Evolutionary conservation across 2,113 vertebrate genomes (phyloP).

Genomic region (Coptodon rendalli): DNA sequence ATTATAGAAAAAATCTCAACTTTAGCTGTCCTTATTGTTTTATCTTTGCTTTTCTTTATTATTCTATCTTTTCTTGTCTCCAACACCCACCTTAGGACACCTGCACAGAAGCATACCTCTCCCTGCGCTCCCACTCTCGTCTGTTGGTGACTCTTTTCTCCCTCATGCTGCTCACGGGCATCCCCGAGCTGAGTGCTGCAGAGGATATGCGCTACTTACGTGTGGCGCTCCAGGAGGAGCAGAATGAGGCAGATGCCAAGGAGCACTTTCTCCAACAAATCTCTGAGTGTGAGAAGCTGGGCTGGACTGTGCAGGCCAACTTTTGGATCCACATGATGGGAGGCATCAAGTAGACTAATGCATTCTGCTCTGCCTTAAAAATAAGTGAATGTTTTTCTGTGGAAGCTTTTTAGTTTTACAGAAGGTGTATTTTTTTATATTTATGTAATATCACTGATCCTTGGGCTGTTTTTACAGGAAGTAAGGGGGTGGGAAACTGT

Average conservation of each 20-base stretch:
- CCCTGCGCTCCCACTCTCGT: slow-evolving; percentile 68
- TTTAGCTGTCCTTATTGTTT: background rate
- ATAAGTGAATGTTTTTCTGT: background rate
- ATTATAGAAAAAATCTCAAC: background rate
- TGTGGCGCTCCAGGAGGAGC: slow-evolving; percentile 68
- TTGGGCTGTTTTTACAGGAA: background rate
- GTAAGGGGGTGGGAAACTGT: background rate
- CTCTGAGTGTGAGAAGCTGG: slow-evolving; percentile 54
- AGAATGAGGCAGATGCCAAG: slow-evolving; percentile 51
- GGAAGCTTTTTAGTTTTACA: background rate
- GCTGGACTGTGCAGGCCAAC: slow-evolving; percentile 76
- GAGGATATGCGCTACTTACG: slow-evolving; percentile 74
- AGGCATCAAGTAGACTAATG: slow-evolving; percentile 61
- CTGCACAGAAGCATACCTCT: slow-evolving; percentile 72
- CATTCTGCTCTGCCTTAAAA: background rate
- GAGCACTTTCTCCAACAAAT: slow-evolving; percentile 73
- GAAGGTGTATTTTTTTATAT: background rate
- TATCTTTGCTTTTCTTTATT: background rate
- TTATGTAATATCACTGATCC: background rate
- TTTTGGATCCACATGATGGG: slow-evolving; percentile 77
- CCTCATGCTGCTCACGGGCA: slow-evolving; percentile 77
- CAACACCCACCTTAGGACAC: slow-evolving; percentile 55
- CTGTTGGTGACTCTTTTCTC: slow-evolving; percentile 76
- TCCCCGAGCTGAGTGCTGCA: slow-evolving; percentile 70
- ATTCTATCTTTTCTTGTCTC: background rate